Percentiles rank a stretch among this genome's conserved stretches.
Conservation (phyloP, 1,140 invertebrate genomes). For the Lucilia sericata region DNA sequence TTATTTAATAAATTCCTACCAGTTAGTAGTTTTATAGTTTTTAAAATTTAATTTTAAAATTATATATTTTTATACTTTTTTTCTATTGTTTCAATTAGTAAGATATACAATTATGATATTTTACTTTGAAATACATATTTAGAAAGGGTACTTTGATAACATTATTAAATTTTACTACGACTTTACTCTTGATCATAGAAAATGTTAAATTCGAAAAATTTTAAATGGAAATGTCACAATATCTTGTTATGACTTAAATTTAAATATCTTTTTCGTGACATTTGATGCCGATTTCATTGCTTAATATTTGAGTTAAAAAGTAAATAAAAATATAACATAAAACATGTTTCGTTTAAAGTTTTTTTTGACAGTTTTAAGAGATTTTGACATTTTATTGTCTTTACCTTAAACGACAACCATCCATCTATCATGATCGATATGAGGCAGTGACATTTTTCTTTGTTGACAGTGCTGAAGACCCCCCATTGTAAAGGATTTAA, state of each 20-base stretch:
- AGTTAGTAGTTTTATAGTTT: not conserved
- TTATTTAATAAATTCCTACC: not conserved
- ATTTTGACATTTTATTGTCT: not conserved
- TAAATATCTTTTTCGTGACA: no score
- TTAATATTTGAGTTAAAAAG: no score
- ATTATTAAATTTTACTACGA: no score
- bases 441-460: conserved; percentile 19
- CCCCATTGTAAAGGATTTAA: not conserved
- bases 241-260: no score
- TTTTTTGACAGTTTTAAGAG: not conserved
- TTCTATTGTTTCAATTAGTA: not conserved
- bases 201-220: no score
- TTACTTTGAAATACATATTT: not conserved
- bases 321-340: no score
- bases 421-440: not conserved
- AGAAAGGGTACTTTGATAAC: not conserved
- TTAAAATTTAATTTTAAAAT: not conserved
- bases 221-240: no score
- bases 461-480: not conserved
- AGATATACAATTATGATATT: not conserved
- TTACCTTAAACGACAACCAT: not conserved
- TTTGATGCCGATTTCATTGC: no score
- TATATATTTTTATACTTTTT: not conserved
- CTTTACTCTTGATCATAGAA: no score
- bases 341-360: not conserved